Evolutionary conservation across 2,797 vertebrate genomes (phyloP).

Genomic region (Xenopus petersii): DNA sequence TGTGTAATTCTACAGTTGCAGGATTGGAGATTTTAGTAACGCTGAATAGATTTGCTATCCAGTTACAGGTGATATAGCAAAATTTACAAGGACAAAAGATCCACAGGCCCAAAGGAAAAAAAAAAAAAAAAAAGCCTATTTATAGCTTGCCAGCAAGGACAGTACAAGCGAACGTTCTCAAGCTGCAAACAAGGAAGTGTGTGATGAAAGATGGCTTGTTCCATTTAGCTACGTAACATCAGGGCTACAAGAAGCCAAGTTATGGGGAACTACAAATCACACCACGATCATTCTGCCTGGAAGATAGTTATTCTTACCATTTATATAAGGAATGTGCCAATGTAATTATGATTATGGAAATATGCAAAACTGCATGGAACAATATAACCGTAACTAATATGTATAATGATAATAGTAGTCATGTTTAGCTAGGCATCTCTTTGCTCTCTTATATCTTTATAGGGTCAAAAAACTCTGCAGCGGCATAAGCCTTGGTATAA

Average conservation of each 20-base stretch:
- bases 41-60: constrained; percentile 53
- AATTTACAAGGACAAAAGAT: constrained; percentile 68
- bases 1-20: not conserved
- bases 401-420: too few relatives aligned
- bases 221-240: not conserved
- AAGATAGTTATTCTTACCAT: too few relatives aligned
- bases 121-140: constrained; percentile 55
- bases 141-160: constrained; percentile 58
- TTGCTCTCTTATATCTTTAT: too few relatives aligned
- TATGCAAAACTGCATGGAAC: too few relatives aligned
- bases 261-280: too few relatives aligned
- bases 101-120: constrained; percentile 57
- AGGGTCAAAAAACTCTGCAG: too few relatives aligned
- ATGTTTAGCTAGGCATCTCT: too few relatives aligned
- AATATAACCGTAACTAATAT: too few relatives aligned
- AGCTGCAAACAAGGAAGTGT: constrained; percentile 49
- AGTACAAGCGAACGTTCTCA: constrained; percentile 53
- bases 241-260: not conserved
- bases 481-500: too few relatives aligned
- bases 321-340: too few relatives aligned
- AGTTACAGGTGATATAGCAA: constrained; percentile 77
- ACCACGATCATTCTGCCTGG: too few relatives aligned
- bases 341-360: too few relatives aligned
- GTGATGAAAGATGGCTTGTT: constrained; percentile 32
- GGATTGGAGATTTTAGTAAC: not conserved